Evolutionary conservation across 2,113 vertebrate genomes (phyloP), one percentile per base, ranked within the genome.

Genomic region (Solea senegalensis): DNA sequence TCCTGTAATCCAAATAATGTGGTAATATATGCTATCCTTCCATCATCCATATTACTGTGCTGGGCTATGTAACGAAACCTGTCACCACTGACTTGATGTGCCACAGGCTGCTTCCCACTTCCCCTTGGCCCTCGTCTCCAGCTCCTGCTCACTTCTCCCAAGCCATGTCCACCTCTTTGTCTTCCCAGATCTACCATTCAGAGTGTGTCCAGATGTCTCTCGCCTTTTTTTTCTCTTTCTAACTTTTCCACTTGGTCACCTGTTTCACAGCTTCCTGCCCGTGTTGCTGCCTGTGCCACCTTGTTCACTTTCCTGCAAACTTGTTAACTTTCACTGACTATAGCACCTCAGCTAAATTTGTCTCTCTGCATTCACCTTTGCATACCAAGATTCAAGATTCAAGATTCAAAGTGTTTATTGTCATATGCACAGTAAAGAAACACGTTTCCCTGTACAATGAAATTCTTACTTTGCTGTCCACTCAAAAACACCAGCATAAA

Each of bases 1-100:
- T 50, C 59, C 54, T 62, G 39, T 81, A 67, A 86, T 89, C 75
- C 86, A 87, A 86, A 81, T 84, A 66, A 74, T 75, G 78, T 81
- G 77, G 80, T 85, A 81, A 9, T 10, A 84, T 64, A 76, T 58
- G 41, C 80, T 21, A 40, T 83, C 78, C 56, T 75, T 57, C 41
- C 70, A 63, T 34, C 34, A 34, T 34, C 34, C 64, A 65, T 70
- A 68, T 76, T 48, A 77, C 50, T 52, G 11, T 9, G 53, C 56
- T 55, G 58, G 44, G 58, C 71, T 70, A 16, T 73, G 61, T 58
- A 53, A 62, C 80, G 69, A 71, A 81, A 84, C 57, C 78, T 63
- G 65, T 60, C 79, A 78, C 65, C 41, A n/a, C 68, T 50, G 53
- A 65, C 78, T 53, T 28, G 7, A 63, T 61, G 9, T 39, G 53